These are phyloP conservation scores for Acanthornis magna DNA, from an alignment of 2,797 vertebrate genomes.

Conservation along the genomic window DNA sequence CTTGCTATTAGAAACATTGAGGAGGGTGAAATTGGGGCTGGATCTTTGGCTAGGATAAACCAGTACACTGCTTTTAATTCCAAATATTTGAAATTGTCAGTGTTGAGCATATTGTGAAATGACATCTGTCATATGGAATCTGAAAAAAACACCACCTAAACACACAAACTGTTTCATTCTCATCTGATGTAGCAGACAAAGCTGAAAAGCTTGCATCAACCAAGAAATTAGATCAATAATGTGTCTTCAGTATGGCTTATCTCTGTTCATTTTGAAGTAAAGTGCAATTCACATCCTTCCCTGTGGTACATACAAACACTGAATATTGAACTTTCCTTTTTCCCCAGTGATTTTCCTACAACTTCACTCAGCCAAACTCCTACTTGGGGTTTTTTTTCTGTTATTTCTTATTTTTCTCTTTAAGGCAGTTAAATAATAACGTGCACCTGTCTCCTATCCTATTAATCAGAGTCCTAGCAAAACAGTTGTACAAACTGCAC, in stretches of 20 bases:
- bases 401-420: background rate
- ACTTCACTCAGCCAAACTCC: background rate
- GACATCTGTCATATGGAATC: background rate
- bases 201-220: background rate
- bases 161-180: background rate
- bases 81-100: background rate
- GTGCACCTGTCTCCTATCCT: background rate
- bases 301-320: background rate
- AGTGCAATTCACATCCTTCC: background rate
- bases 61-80: background rate
- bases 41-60: background rate
- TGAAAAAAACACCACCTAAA: background rate
- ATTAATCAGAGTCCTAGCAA: background rate
- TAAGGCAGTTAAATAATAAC: background rate
- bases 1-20: background rate
- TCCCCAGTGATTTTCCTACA: background rate
- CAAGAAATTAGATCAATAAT: background rate
- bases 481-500: background rate
- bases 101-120: background rate
- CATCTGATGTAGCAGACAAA: background rate
- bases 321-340: background rate
- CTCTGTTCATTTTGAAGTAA: background rate
- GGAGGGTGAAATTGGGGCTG: background rate
- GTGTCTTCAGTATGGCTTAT: background rate
- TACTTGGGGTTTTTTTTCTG: background rate